These are phyloP conservation scores for Eupithecia exiguata DNA, from an alignment of 2,888 invertebrate species.

Conservation along the genomic window DNA sequence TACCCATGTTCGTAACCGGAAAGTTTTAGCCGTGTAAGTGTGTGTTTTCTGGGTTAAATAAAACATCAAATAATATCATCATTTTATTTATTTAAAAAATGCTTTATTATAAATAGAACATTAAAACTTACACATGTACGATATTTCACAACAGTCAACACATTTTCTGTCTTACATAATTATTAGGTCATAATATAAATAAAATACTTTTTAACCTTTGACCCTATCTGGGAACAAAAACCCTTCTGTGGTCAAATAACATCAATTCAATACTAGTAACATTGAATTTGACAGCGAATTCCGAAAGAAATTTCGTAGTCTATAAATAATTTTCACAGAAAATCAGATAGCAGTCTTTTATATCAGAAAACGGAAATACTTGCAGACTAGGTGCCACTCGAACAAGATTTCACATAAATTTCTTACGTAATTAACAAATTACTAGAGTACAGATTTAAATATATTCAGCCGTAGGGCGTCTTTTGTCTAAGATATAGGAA, in stretches of 20 bases:
- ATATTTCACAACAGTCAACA: conserved; percentile 67
- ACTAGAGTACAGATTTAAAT: conserved; percentile 48
- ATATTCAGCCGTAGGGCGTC: conserved; percentile 60
- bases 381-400: conserved; percentile 68
- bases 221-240: conserved; percentile 34
- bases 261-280: conserved; percentile 54
- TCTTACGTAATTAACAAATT: conserved; percentile 60
- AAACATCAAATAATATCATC: conserved; percentile 51
- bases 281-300: conserved; percentile 50
- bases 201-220: conserved; percentile 52
- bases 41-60: neutral
- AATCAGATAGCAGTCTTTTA: conserved; percentile 73
- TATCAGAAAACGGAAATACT: conserved; percentile 63
- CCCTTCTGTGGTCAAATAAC: conserved; percentile 40
- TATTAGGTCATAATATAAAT: conserved; percentile 57
- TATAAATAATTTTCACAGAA: conserved; percentile 52
- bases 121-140: conserved; percentile 67
- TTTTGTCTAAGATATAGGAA: conserved; percentile 57
- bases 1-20: neutral
- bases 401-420: conserved; percentile 52
- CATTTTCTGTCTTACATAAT: conserved; percentile 49
- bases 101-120: conserved; percentile 79
- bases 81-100: conserved; percentile 74
- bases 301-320: conserved; percentile 45
- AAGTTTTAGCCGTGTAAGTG: neutral